Conservation (phyloP, 2,888 invertebrate species). For the Cynaeus angustus region DNA sequence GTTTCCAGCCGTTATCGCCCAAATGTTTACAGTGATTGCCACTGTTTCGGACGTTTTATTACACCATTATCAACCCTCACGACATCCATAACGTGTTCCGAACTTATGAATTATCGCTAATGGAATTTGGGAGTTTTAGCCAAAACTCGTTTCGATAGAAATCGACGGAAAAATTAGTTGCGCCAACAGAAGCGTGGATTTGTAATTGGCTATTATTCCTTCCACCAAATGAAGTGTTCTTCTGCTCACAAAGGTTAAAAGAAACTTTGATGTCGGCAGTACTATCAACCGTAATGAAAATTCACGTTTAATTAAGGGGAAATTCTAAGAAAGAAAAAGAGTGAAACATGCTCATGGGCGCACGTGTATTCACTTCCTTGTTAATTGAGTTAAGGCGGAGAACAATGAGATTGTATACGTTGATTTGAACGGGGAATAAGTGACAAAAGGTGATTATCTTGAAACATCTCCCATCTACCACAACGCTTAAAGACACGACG, state of each 20-base stretch:
- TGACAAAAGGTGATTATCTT: conserved; percentile 40
- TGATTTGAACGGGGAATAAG: conserved; percentile 34
- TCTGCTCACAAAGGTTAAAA: conserved; percentile 13
- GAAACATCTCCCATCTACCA: conserved; percentile 32
- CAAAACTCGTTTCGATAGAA: conserved; percentile 2
- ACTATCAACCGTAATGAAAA: conserved; percentile 3
- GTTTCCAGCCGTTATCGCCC: conserved; percentile 39
- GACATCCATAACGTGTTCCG: conserved; percentile 27
- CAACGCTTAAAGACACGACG: conserved; percentile 18
- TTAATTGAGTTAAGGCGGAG: conserved; percentile 21
- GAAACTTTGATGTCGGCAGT: conserved; percentile 6
- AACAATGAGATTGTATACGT: conserved; percentile 39
- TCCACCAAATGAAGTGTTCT: not conserved
- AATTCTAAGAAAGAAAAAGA: conserved; percentile 1
- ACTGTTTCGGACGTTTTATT: conserved; percentile 42
- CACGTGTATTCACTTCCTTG: not conserved
- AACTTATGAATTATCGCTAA: conserved; percentile 43
- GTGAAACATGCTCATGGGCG: conserved; percentile 1
- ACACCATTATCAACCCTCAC: conserved; percentile 33
- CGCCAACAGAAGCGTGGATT: not conserved
- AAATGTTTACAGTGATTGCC: conserved; percentile 40
- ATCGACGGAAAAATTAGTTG: not conserved
- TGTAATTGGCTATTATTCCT: conserved; percentile 19
- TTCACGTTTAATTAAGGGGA: conserved; percentile 11
- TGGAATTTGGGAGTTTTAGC: conserved; percentile 25